Percentiles rank a stretch among this genome's conserved stretches.
These are phyloP conservation scores for Nephrotoma flavescens DNA, from an alignment of 2,888 invertebrate species.

Conservation along the genomic window DNA sequence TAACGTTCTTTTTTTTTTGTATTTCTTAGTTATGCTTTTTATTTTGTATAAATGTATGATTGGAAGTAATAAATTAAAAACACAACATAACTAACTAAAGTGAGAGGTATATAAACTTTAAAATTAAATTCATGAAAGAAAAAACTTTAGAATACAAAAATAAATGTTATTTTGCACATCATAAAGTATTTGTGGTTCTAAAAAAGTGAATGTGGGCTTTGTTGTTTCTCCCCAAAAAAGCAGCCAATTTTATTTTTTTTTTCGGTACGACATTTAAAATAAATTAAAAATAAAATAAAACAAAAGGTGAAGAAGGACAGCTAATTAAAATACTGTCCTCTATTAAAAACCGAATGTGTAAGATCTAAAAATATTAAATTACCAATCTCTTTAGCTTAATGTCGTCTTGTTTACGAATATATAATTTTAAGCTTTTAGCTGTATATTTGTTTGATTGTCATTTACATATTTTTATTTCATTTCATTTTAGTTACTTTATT, in stretches of 20 bases:
- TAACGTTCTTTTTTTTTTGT: background rate
- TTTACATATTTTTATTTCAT: background rate
- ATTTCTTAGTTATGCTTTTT: background rate
- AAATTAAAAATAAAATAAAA: background rate
- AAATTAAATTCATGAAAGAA: background rate
- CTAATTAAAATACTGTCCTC: background rate
- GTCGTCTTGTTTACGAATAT: background rate
- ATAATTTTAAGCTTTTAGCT: background rate
- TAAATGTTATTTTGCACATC: background rate
- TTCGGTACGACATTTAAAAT: background rate
- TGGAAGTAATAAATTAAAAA: background rate
- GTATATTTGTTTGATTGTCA: background rate
- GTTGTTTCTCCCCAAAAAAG: background rate
- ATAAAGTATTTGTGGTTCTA: background rate
- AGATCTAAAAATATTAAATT: background rate
- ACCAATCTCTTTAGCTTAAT: background rate
- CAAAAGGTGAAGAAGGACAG: background rate
- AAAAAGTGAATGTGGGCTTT: background rate
- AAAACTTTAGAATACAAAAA: background rate
- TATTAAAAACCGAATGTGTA: background rate
- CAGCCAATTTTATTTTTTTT: background rate
- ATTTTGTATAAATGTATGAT: background rate
- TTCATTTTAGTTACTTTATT: background rate
- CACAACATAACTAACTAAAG: background rate
- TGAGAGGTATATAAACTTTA: conserved; percentile 3